Evolutionary conservation across 53 echinoderm and acorn worm genomes (phyloP).

Genomic region (Paelopatides confundens): DNA sequence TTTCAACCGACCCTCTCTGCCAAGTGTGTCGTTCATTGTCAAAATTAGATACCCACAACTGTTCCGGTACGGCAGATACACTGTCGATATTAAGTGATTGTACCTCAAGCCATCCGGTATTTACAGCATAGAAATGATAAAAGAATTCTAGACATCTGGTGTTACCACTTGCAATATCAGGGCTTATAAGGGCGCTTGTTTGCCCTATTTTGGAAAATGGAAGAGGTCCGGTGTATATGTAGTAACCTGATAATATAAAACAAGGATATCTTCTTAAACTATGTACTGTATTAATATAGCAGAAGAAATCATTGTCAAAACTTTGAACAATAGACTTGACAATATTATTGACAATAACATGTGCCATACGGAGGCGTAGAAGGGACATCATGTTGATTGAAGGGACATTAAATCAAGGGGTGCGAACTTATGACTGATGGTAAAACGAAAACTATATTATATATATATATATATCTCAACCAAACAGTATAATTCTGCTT

Average conservation of each 20-base stretch:
- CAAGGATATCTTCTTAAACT: too few species aligned
- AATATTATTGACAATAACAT: too few species aligned
- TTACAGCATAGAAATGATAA: slow-evolving; percentile 61
- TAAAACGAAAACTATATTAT: too few species aligned
- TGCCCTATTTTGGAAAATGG: not conserved
- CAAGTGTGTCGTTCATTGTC: not conserved
- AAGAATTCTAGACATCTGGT: slow-evolving; percentile 59
- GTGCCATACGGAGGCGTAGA: too few species aligned
- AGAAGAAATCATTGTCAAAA: too few species aligned
- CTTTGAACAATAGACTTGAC: too few species aligned
- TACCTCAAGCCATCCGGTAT: slow-evolving; percentile 41
- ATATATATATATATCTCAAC: too few species aligned
- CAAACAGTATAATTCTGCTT: too few species aligned
- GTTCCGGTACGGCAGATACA: not conserved
- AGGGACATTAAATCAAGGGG: too few species aligned
- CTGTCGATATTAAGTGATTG: not conserved
- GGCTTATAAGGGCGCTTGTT: slow-evolving; percentile 5
- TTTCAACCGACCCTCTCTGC: slow-evolving; percentile 20
- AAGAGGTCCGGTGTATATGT: slow-evolving; percentile 34
- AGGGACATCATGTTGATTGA: too few species aligned
- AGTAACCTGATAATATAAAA: slow-evolving; percentile 41
- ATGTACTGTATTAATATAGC: too few species aligned
- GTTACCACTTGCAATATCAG: not conserved
- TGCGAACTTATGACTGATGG: too few species aligned
- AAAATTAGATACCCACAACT: not conserved